Evolutionary conservation across 2,888 invertebrate genomes (phyloP).

Genomic region (Tetheella fluctuosa): DNA sequence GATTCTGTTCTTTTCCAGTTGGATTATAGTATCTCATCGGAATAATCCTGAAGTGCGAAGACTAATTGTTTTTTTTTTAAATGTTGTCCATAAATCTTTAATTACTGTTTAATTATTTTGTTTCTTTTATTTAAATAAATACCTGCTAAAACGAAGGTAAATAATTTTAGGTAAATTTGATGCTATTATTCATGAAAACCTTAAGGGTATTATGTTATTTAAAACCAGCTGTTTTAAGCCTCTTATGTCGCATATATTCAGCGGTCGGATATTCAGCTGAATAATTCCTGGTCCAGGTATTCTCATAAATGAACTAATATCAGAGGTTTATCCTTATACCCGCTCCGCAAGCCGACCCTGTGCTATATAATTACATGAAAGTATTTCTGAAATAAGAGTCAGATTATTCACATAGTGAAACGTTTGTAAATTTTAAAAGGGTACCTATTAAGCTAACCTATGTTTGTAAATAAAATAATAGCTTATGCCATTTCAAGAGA

Average conservation of each 20-base stretch:
- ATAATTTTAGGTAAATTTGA: conserved; percentile 7
- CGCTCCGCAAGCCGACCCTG: background rate
- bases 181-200: conserved; percentile 7
- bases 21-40: no score
- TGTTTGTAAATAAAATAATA: no score
- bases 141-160: background rate
- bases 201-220: conserved; percentile 16
- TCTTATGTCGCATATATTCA: conserved; percentile 16
- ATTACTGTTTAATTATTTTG: no score
- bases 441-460: background rate
- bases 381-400: background rate
- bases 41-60: background rate
- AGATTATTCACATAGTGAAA: no score
- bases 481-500: no score
- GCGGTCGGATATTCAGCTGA: conserved; percentile 13
- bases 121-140: background rate
- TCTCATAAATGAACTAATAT: conserved; percentile 15
- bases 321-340: conserved; percentile 16
- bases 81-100: no score
- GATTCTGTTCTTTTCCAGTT: background rate
- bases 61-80: no score
- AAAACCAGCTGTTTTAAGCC: conserved; percentile 16
- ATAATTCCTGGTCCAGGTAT: conserved; percentile 10
- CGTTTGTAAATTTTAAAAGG: background rate
- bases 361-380: background rate